Evolutionary conservation across 2,113 vertebrate species (phyloP).

Genomic region (Pseudorectes ferrugineus): DNA sequence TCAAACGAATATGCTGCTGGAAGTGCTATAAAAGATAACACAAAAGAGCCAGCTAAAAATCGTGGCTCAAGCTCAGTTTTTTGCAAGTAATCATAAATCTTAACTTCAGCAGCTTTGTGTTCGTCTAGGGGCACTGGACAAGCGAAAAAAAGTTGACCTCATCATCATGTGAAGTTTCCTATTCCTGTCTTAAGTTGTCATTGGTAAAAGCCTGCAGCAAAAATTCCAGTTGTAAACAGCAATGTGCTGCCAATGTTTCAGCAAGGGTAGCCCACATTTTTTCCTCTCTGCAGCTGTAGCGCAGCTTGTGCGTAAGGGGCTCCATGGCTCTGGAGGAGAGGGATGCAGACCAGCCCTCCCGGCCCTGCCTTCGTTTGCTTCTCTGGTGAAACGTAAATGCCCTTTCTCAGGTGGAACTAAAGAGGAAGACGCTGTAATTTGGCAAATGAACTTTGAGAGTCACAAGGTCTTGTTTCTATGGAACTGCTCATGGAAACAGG

Average conservation of each 20-base stretch:
- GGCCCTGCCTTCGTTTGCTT: neutral
- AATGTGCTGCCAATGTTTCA: conserved; percentile 34
- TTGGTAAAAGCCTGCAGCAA: conserved; percentile 20
- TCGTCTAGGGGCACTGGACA: neutral
- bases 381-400: neutral
- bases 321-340: neutral
- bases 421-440: neutral
- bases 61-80: neutral
- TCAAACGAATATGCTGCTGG: neutral
- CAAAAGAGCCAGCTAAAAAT: neutral
- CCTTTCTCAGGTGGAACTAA: neutral
- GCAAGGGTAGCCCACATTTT: conserved; percentile 5
- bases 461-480: neutral
- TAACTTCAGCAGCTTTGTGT: neutral
- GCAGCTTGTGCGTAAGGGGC: neutral
- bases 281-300: neutral
- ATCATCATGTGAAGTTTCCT: conserved; percentile 27
- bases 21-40: neutral
- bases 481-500: neutral
- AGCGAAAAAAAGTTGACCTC: conserved; percentile 29
- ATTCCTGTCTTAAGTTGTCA: conserved; percentile 12
- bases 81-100: conserved; percentile 32
- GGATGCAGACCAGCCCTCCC: neutral
- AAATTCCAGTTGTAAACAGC: conserved; percentile 46
- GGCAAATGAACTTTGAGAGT: neutral